Percentiles rank a stretch among this genome's conserved stretches.
phyloP scores from a whole-genome alignment of 2,888 invertebrate species.

The Melinopterus prodromus region DNA sequence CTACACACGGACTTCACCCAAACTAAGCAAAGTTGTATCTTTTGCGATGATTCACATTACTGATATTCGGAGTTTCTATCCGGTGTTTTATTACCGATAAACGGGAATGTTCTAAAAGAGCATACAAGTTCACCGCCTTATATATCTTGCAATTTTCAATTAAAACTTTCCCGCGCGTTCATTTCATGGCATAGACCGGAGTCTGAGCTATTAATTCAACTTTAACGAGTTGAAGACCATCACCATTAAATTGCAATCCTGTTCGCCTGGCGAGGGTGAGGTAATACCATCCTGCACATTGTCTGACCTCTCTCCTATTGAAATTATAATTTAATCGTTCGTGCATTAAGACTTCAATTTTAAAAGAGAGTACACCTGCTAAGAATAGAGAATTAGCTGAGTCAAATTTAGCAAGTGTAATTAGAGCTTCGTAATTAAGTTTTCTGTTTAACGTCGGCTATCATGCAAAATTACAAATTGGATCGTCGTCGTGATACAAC shows the following conservation, averaged over 20 bases:
- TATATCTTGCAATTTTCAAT: not conserved
- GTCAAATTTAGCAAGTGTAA: not conserved
- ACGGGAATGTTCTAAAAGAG: not conserved
- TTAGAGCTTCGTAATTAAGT: not conserved
- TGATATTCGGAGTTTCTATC: not conserved
- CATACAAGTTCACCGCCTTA: conserved; percentile 4
- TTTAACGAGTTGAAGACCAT: conserved; percentile 4
- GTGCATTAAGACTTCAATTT: not conserved
- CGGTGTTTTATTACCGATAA: not conserved
- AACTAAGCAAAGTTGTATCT: not conserved
- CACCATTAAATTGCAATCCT: conserved; percentile 4
- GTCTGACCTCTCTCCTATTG: not conserved
- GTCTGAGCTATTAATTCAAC: not conserved
- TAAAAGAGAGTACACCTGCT: not conserved
- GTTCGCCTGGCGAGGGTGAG: conserved; percentile 4
- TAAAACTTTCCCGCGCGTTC: not conserved
- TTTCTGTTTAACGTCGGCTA: not conserved
- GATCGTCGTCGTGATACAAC: too few relatives aligned
- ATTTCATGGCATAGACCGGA: not conserved
- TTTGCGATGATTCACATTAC: not conserved
- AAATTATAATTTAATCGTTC: conserved; percentile 4
- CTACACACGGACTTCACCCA: not conserved
- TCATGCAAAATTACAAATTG: too few relatives aligned
- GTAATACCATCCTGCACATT: conserved; percentile 4
- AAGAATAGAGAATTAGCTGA: not conserved